Conservation (phyloP, 2,888 invertebrate genomes). For the Agrotis puta region DNA sequence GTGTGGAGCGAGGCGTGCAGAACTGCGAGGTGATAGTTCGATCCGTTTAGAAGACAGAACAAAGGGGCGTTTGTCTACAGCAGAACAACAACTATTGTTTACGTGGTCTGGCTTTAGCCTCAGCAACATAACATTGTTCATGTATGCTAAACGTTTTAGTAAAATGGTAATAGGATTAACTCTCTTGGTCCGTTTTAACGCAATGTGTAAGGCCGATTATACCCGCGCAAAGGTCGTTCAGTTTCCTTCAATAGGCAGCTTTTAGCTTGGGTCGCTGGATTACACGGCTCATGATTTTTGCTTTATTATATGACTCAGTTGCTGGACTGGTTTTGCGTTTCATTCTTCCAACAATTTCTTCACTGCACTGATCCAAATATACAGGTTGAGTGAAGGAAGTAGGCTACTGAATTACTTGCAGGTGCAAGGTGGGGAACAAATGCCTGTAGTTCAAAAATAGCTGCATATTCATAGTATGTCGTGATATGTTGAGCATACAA, state of each 20-base stretch:
- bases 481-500: conserved; percentile 45
- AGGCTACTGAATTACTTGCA: conserved; percentile 21
- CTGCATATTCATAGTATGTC: conserved; percentile 22
- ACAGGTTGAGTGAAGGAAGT: conserved; percentile 17
- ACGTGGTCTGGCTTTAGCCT: conserved; percentile 14
- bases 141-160: conserved; percentile 51
- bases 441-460: conserved; percentile 38
- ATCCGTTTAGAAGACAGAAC: conserved; percentile 45
- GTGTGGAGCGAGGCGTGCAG: conserved; percentile 12
- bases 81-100: conserved; percentile 48
- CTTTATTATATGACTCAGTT: neutral
- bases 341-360: neutral
- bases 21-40: conserved; percentile 52
- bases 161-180: conserved; percentile 42
- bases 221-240: conserved; percentile 37
- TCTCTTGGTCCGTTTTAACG: conserved; percentile 31
- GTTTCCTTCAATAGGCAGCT: conserved; percentile 20
- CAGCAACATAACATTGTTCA: conserved; percentile 35
- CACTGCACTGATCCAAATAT: conserved; percentile 1
- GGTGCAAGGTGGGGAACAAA: conserved; percentile 16
- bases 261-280: conserved; percentile 10
- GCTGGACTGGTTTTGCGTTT: conserved; percentile 1
- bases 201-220: conserved; percentile 20
- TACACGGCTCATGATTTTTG: conserved; percentile 14
- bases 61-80: conserved; percentile 51